Evolutionary conservation across 2,113 vertebrate species (phyloP).

Genomic region (Gadus chalcogrammus): DNA sequence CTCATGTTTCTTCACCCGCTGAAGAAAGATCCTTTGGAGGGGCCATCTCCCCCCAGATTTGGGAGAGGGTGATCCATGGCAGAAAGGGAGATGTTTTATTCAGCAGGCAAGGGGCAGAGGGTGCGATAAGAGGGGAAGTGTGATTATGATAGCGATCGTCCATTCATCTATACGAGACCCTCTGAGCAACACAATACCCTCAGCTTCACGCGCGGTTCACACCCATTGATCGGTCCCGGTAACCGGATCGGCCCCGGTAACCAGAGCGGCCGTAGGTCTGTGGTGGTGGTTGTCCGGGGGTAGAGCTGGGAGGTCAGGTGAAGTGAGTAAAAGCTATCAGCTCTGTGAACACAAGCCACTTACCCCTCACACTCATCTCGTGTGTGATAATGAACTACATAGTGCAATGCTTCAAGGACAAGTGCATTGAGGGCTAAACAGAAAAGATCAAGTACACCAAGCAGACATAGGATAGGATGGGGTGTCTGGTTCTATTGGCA

Average conservation of each 20-base stretch:
- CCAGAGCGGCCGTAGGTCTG: conserved; percentile 43
- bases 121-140: conserved; percentile 74
- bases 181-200: conserved; percentile 65
- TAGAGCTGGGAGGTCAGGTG: conserved; percentile 40
- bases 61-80: conserved; percentile 42
- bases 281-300: conserved; percentile 46
- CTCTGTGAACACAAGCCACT: conserved; percentile 14
- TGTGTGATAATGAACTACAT: background rate
- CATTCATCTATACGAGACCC: conserved; percentile 62
- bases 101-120: conserved; percentile 63
- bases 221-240: conserved; percentile 61
- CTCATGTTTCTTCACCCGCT: conserved; percentile 46
- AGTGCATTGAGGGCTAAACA: conserved; percentile 38
- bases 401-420: conserved; percentile 1
- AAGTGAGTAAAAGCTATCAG: conserved; percentile 18
- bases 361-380: conserved; percentile 30
- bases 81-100: conserved; percentile 76
- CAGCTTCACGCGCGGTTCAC: conserved; percentile 20
- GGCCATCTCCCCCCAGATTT: conserved; percentile 47
- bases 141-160: conserved; percentile 75
- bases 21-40: conserved; percentile 38
- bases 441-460: conserved; percentile 33
- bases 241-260: conserved; percentile 64
- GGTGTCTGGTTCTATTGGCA: conserved; percentile 14
- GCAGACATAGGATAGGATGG: background rate